These are phyloP conservation scores for Pollenia griseotomentosa DNA, from an alignment of 2,888 invertebrate genomes.

Conservation along the genomic window DNA sequence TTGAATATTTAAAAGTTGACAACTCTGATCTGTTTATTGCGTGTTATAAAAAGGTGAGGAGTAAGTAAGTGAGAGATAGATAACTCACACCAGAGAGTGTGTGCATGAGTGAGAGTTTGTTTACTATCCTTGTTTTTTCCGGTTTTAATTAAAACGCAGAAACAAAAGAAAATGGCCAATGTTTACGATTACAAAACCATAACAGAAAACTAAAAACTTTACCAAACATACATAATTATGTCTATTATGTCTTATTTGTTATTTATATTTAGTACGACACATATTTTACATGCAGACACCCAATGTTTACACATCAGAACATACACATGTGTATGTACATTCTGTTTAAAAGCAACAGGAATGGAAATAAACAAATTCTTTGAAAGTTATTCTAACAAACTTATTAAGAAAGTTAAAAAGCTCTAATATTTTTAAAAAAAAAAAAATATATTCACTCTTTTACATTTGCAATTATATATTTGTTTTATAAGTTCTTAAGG, in stretches of 20 bases:
- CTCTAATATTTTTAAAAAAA: too few species aligned
- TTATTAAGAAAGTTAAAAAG: too few species aligned
- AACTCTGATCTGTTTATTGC: too few species aligned
- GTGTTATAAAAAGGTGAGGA: too few species aligned
- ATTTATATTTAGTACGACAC: conserved; percentile 11
- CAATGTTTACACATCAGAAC: not conserved
- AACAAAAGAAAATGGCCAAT: not conserved
- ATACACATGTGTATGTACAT: not conserved
- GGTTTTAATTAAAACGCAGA: conserved; percentile 10
- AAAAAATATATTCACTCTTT: too few species aligned
- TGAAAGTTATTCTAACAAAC: too few species aligned
- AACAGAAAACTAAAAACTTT: not conserved
- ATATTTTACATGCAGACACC: not conserved
- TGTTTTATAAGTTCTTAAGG: not conserved
- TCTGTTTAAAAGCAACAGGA: too few species aligned
- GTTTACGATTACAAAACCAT: conserved; percentile 9
- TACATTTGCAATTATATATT: too few species aligned
- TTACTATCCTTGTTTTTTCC: not conserved
- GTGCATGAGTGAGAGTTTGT: not conserved
- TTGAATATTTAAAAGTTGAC: too few species aligned
- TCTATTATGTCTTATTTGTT: conserved; percentile 1
- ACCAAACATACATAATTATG: conserved; percentile 16
- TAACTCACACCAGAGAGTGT: not conserved
- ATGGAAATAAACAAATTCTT: too few species aligned
- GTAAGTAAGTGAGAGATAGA: too few species aligned